Evolutionary conservation across 2,113 vertebrate species (phyloP).

Genomic region (Lichenostomus cassidix): DNA sequence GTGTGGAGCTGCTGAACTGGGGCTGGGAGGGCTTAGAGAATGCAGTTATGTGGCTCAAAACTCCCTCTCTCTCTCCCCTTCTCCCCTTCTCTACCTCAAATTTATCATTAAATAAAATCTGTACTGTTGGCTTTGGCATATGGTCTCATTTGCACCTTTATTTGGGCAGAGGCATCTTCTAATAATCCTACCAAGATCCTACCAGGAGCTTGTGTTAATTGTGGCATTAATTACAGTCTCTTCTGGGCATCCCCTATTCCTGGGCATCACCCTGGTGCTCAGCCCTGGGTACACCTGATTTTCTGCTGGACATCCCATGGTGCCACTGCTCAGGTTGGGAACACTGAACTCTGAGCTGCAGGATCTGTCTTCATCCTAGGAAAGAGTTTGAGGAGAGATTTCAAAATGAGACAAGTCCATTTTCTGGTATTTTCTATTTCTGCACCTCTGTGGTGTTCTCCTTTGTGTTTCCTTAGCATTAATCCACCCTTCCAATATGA

Average conservation of each 20-base stretch:
- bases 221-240: neutral
- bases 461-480: neutral
- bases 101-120: neutral
- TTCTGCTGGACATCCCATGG: neutral
- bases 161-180: neutral
- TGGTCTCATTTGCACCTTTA: rapidly evolving
- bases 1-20: neutral
- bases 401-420: neutral
- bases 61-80: no score
- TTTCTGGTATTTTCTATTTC: neutral
- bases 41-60: neutral
- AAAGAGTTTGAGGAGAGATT: neutral
- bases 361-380: neutral
- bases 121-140: neutral
- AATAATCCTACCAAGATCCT: neutral
- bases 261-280: neutral
- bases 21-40: neutral
- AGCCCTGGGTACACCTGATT: neutral
- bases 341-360: neutral
- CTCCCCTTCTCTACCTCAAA: neutral
- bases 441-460: neutral
- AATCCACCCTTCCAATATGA: neutral
- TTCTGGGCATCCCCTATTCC: neutral
- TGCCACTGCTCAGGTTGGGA: neutral
- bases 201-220: neutral